Percentiles rank a stretch among this genome's conserved stretches.
Evolutionary conservation across 30 jellyfish, hydroid and myxozoan species (phyloP).

Genomic region (Clytia hemisphaerica): DNA sequence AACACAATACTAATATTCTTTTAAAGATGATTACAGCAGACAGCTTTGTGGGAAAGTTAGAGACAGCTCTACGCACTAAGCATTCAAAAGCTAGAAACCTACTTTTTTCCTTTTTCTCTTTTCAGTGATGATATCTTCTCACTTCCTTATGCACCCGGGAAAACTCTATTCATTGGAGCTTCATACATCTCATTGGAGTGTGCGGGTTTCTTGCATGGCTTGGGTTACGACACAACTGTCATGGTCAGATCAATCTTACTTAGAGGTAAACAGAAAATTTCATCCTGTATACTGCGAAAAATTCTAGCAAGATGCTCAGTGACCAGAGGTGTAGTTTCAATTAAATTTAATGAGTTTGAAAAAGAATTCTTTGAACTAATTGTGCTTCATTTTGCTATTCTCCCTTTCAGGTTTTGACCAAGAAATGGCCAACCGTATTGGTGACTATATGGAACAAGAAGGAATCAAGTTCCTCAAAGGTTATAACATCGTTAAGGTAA

Average conservation of each 20-base stretch:
- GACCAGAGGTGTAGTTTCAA: too few species aligned
- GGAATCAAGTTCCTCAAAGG: slow-evolving; percentile 52
- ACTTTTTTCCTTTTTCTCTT: neutral
- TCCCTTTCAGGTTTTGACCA: slow-evolving; percentile 99
- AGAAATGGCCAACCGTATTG: slow-evolving; percentile 86
- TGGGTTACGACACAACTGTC: slow-evolving; percentile 90
- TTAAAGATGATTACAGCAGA: too few species aligned
- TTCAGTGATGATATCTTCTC: slow-evolving; percentile 83
- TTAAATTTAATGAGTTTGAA: too few species aligned
- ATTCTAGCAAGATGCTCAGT: too few species aligned
- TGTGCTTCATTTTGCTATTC: too few species aligned
- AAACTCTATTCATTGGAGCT: slow-evolving; percentile 79
- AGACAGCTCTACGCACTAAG: too few species aligned
- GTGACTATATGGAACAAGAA: slow-evolving; percentile 61
- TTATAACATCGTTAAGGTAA: slow-evolving; percentile 60
- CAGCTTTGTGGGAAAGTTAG: too few species aligned
- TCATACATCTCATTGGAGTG: slow-evolving; percentile 91
- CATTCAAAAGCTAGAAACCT: too few species aligned
- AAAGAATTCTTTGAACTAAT: too few species aligned
- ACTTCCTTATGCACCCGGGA: slow-evolving; percentile 80
- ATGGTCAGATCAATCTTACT: slow-evolving; percentile 85
- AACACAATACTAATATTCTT: too few species aligned
- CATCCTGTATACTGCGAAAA: too few species aligned
- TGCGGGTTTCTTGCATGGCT: slow-evolving; percentile 85
- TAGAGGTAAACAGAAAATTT: too few species aligned